phyloP scores from a whole-genome alignment of 2,888 invertebrate species.

The Dysmachus trigonus region DNA sequence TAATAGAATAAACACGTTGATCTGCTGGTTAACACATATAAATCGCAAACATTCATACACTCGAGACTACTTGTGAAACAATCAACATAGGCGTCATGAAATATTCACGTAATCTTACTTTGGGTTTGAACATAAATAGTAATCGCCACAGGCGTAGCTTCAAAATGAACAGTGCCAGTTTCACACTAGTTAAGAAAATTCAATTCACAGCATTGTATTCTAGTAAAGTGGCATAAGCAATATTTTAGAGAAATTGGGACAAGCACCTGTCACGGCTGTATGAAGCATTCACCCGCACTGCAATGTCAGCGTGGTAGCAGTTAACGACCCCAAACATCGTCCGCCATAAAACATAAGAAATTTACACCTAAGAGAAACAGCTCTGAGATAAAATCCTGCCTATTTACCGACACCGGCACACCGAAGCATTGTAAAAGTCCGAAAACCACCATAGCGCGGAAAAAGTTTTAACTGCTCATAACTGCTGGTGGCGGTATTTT shows the following conservation, averaged over 20 bases:
- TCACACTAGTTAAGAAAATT: background rate
- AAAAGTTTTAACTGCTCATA: conserved; percentile 11
- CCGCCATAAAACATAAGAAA: background rate
- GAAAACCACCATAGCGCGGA: background rate
- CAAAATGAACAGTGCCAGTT: background rate
- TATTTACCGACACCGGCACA: background rate
- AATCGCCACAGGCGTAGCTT: background rate
- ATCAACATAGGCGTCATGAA: background rate
- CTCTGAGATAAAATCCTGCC: background rate
- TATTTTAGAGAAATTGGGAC: background rate
- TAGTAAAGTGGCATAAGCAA: background rate
- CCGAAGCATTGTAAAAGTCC: background rate
- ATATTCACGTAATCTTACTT: background rate
- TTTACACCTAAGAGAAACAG: background rate
- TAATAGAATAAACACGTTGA: too few species aligned
- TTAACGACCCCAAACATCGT: background rate
- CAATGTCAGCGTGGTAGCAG: background rate
- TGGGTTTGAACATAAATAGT: background rate
- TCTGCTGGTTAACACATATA: too few species aligned
- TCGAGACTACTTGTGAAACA: background rate
- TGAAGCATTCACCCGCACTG: background rate
- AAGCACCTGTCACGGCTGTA: background rate
- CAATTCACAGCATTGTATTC: background rate
- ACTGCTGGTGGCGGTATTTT: conserved; percentile 11
- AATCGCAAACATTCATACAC: too few species aligned